Percentiles rank a stretch among this genome's conserved stretches.
phyloP scores from a whole-genome alignment of 2,113 vertebrate species.

The Columba janthina region DNA sequence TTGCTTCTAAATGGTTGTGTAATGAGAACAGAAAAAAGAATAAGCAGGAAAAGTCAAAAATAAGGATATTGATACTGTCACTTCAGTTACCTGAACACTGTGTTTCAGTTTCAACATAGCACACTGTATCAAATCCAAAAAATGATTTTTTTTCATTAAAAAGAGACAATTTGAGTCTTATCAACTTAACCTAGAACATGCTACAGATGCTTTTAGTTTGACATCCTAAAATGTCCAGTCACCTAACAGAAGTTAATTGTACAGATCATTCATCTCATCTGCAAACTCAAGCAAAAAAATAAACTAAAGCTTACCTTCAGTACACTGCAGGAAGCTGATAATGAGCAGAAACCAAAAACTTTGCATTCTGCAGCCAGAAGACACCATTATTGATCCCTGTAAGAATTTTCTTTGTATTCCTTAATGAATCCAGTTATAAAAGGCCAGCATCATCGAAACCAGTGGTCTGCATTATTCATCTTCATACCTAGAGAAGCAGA shows the following conservation, averaged over 20 bases:
- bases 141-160: not conserved
- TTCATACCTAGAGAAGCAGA: constrained; percentile 83
- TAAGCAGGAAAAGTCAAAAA: not conserved
- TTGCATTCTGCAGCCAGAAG: constrained; percentile 91
- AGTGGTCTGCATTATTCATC: constrained; percentile 88
- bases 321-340: constrained; percentile 89
- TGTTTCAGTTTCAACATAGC: not conserved
- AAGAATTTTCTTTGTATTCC: constrained; percentile 86
- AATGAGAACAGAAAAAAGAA: not conserved
- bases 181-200: not conserved
- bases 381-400: constrained; percentile 89
- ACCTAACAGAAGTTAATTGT: not conserved
- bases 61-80: not conserved
- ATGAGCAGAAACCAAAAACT: constrained; percentile 93
- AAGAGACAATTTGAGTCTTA: not conserved
- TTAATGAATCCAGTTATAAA: constrained; percentile 87
- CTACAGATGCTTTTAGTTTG: not conserved
- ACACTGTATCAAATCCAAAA: not conserved
- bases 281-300: not conserved
- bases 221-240: not conserved
- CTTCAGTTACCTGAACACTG: not conserved
- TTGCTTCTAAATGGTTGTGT: not conserved
- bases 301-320: constrained; percentile 87
- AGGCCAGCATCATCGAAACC: constrained; percentile 85
- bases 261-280: not conserved